phyloP scores from a whole-genome alignment of 2,113 vertebrate genomes.

The Calonectris borealis region DNA sequence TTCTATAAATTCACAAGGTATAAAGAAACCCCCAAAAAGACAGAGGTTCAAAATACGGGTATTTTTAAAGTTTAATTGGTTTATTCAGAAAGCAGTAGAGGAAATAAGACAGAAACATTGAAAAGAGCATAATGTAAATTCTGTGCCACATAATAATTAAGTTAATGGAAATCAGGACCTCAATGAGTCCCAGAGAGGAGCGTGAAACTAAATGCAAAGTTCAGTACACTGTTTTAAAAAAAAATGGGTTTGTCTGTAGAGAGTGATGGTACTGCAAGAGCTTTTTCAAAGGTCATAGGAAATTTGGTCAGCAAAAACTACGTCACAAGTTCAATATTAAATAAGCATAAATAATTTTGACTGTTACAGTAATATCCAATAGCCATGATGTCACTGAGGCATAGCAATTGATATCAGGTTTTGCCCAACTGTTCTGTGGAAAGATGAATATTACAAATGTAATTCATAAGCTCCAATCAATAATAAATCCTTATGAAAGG shows the following conservation, averaged over 20 bases:
- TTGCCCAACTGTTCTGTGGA: neutral
- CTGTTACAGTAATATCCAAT: neutral
- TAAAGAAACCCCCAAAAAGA: neutral
- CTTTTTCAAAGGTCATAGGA: neutral
- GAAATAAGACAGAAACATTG: neutral
- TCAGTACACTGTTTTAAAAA: neutral
- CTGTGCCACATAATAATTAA: neutral
- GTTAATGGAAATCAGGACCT: neutral
- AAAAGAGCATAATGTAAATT: neutral
- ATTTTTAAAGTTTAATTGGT: neutral
- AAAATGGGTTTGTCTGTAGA: neutral
- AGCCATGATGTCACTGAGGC: neutral
- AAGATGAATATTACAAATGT: neutral
- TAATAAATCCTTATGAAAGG: neutral
- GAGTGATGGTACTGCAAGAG: neutral
- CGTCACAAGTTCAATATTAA: neutral
- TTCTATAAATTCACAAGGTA: neutral
- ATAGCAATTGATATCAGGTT: neutral
- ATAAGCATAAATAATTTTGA: neutral
- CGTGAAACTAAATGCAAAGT: neutral
- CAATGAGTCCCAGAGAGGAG: accelerated
- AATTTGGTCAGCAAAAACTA: neutral
- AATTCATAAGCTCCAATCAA: neutral
- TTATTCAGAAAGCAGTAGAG: neutral
- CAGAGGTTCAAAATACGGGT: neutral